These are phyloP conservation scores for Ptilodon capucinus DNA, from an alignment of 2,888 invertebrate species.

Conservation along the genomic window DNA sequence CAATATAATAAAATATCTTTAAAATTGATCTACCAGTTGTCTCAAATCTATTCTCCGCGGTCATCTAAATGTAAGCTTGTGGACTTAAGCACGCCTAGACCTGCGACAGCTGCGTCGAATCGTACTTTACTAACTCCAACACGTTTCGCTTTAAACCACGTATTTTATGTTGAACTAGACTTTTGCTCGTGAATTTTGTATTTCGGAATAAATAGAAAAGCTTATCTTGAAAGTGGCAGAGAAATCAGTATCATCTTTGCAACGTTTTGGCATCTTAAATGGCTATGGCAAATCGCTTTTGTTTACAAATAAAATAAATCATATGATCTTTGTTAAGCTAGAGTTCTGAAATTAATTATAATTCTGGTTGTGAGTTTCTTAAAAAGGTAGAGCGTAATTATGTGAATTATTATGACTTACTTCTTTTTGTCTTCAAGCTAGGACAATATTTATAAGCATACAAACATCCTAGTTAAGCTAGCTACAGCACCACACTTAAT, in stretches of 20 bases:
- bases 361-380: too few species aligned
- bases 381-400: too few species aligned
- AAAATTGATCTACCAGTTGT: background rate
- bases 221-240: background rate
- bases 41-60: background rate
- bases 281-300: too few species aligned
- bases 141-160: background rate
- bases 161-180: background rate
- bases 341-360: too few species aligned
- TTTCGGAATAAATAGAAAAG: background rate
- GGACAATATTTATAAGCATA: too few species aligned
- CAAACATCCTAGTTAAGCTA: too few species aligned
- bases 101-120: slow-evolving; percentile 1
- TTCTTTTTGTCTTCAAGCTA: too few species aligned
- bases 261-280: background rate
- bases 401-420: too few species aligned
- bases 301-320: too few species aligned
- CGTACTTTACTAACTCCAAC: background rate
- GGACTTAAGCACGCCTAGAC: background rate
- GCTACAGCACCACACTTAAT: too few species aligned
- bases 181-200: background rate
- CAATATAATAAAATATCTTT: background rate
- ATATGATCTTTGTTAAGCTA: too few species aligned
- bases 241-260: background rate
- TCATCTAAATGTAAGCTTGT: background rate